Percentiles rank a stretch among this genome's conserved stretches.
These are phyloP conservation scores for Semnornis frantzii DNA, from an alignment of 2,113 vertebrate species.

Conservation along the genomic window DNA sequence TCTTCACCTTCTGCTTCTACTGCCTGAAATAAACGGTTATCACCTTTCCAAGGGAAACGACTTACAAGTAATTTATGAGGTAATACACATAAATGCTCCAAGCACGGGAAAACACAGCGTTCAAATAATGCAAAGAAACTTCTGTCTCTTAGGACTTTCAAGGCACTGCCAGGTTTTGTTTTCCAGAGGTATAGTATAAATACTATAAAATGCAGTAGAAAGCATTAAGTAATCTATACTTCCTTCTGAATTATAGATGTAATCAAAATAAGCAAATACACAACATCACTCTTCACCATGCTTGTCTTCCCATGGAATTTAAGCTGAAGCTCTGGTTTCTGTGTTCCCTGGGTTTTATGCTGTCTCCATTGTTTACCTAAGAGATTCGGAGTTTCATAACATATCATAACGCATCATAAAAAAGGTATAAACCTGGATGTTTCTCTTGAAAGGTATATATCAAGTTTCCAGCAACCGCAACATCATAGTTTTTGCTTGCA, in stretches of 20 bases:
- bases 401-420: background rate
- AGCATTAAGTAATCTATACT: constrained; percentile 62
- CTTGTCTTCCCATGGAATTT: background rate
- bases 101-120: constrained; percentile 50
- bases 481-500: background rate
- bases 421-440: background rate
- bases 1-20: background rate
- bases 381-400: constrained; percentile 33
- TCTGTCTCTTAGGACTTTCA: constrained; percentile 39
- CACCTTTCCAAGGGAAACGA: constrained; percentile 20
- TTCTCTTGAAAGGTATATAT: background rate
- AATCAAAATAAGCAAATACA: constrained; percentile 66
- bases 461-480: background rate
- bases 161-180: constrained; percentile 44
- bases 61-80: constrained; percentile 55
- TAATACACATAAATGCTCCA: constrained; percentile 41
- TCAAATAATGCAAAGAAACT: constrained; percentile 59
- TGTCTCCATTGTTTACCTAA: constrained; percentile 32
- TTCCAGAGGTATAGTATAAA: constrained; percentile 12
- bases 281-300: constrained; percentile 44
- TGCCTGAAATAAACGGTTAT: constrained; percentile 14
- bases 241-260: constrained; percentile 73
- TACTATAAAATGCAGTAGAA: constrained; percentile 46
- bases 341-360: background rate
- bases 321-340: constrained; percentile 32